These are phyloP conservation scores for Xylophagus ater DNA, from an alignment of 2,888 invertebrate genomes.

Conservation along the genomic window DNA sequence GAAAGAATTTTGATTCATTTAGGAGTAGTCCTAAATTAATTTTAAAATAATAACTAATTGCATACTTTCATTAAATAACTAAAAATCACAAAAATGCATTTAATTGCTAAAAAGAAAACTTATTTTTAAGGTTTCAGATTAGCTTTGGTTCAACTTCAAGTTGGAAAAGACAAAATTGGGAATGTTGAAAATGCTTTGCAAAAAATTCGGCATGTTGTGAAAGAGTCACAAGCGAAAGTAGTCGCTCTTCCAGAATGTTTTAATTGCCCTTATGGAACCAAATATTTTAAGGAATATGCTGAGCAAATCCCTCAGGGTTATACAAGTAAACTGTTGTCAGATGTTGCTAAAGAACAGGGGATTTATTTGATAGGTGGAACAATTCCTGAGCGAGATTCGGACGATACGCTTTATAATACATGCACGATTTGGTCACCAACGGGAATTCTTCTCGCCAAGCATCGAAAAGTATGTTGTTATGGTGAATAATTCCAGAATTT, in stretches of 20 bases:
- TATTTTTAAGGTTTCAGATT: slow-evolving; percentile 50
- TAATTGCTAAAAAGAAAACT: too few relatives aligned
- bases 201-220: slow-evolving; percentile 57
- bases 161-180: slow-evolving; percentile 58
- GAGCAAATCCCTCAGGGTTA: slow-evolving; percentile 72
- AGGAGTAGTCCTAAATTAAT: too few relatives aligned
- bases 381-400: slow-evolving; percentile 64
- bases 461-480: slow-evolving; percentile 56
- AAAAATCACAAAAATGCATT: too few relatives aligned
- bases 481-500: neutral
- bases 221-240: slow-evolving; percentile 50
- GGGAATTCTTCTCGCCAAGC: slow-evolving; percentile 67
- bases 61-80: too few relatives aligned
- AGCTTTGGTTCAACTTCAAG: slow-evolving; percentile 73
- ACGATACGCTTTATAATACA: slow-evolving; percentile 62
- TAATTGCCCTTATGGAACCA: slow-evolving; percentile 87
- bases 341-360: slow-evolving; percentile 61
- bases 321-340: slow-evolving; percentile 58
- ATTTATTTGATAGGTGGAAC: slow-evolving; percentile 83
- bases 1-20: too few relatives aligned
- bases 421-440: slow-evolving; percentile 73
- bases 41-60: too few relatives aligned
- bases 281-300: slow-evolving; percentile 74
- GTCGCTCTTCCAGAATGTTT: slow-evolving; percentile 79
- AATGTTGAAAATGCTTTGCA: slow-evolving; percentile 64